Conservation (phyloP, 2,888 invertebrate genomes). For the Nemotelus pantherinus region DNA sequence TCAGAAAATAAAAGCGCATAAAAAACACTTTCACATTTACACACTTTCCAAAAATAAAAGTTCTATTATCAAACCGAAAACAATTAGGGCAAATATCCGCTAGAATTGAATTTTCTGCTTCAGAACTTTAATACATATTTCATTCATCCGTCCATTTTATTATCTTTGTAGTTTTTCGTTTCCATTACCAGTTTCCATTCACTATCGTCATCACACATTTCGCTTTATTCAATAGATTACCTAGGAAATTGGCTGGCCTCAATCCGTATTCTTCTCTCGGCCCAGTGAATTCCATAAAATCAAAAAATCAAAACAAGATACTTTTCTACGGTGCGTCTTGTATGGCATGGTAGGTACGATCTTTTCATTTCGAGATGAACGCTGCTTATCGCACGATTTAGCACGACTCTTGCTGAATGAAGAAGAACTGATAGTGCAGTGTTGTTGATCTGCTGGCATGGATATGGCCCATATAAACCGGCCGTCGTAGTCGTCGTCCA, state of each 20-base stretch:
- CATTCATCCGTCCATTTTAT: background rate
- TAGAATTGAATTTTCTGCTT: slow-evolving; percentile 14
- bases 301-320: slow-evolving; percentile 10
- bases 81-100: slow-evolving; percentile 7
- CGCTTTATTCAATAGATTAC: no score
- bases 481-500: background rate
- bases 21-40: no score
- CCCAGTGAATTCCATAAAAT: background rate
- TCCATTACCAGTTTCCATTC: slow-evolving; percentile 1
- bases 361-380: background rate
- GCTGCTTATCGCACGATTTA: background rate
- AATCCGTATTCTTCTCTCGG: background rate
- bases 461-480: slow-evolving; percentile 35
- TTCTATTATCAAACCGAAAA: background rate
- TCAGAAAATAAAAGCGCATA: no score
- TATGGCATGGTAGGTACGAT: slow-evolving; percentile 17
- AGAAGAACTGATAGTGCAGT: background rate
- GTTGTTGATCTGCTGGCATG: background rate
- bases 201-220: background rate
- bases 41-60: no score
- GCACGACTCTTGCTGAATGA: background rate
- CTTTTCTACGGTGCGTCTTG: slow-evolving; percentile 12
- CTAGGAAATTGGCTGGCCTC: no score
- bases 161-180: slow-evolving; percentile 13
- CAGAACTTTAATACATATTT: slow-evolving; percentile 15